Evolutionary conservation across 2,113 vertebrate genomes (phyloP).

Genomic region (Budorcas taxicolor): DNA sequence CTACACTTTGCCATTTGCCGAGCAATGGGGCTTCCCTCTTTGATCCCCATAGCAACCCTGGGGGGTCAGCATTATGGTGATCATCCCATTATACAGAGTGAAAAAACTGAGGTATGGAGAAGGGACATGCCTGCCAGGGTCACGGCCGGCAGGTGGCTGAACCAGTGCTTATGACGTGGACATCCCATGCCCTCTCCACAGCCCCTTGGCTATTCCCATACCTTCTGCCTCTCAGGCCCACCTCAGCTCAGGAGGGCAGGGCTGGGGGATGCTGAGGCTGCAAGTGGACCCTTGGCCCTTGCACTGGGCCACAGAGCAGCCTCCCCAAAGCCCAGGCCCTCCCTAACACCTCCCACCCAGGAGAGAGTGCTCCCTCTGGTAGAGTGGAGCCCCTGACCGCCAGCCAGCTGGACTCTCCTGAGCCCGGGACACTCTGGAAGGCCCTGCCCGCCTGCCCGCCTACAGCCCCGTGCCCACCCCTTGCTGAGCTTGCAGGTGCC

Average conservation of each 20-base stretch:
- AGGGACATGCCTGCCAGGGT: too few relatives aligned
- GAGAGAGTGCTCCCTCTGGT: background rate
- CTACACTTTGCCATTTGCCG: fast-evolving
- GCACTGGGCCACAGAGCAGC: background rate
- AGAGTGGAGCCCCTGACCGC: background rate
- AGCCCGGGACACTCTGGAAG: fast-evolving
- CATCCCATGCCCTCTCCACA: fast-evolving
- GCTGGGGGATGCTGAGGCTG: too few relatives aligned
- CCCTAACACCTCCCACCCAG: fast-evolving
- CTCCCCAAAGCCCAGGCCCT: background rate
- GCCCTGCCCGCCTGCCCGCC: background rate
- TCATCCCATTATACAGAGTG: background rate
- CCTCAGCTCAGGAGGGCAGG: background rate
- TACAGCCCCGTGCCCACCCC: fast-evolving
- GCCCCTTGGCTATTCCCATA: background rate
- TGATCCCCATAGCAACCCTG: background rate
- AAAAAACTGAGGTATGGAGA: background rate
- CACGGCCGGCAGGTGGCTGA: background rate
- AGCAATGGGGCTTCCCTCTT: fast-evolving
- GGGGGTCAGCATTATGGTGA: background rate
- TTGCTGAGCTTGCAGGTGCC: background rate
- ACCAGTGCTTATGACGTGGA: background rate
- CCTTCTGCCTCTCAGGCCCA: background rate
- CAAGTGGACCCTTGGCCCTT: background rate
- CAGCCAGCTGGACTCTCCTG: background rate